Evolutionary conservation across 2,888 invertebrate species (phyloP).

Genomic region (Rambutsinella grinnellia): DNA sequence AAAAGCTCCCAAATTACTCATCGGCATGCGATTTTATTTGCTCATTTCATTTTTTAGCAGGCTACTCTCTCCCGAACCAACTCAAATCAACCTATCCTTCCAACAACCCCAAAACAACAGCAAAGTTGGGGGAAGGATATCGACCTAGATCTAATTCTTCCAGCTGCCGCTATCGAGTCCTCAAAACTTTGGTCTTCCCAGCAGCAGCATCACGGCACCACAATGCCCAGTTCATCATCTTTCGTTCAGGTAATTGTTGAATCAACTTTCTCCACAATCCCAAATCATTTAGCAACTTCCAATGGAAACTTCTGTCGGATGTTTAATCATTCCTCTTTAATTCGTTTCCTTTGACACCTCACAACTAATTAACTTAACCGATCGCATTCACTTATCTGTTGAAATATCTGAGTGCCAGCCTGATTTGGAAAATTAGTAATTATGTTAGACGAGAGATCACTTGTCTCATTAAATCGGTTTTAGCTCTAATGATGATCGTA

Average conservation of each 20-base stretch:
- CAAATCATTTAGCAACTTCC: too few relatives aligned
- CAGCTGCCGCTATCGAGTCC: conserved; percentile 56
- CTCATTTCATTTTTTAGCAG: conserved; percentile 11
- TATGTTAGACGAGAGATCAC: too few relatives aligned
- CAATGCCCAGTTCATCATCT: conserved; percentile 32
- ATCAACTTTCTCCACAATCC: too few relatives aligned
- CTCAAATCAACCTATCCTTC: conserved; percentile 37
- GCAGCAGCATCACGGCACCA: conserved; percentile 39
- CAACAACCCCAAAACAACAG: conserved; percentile 42
- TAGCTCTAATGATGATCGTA: too few relatives aligned
- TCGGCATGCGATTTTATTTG: neutral
- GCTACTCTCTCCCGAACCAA: conserved; percentile 15
- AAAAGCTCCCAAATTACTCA: neutral
- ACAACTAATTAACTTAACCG: too few relatives aligned
- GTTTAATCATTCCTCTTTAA: too few relatives aligned
- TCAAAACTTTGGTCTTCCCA: conserved; percentile 57
- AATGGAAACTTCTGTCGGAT: too few relatives aligned
- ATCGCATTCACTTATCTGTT: too few relatives aligned
- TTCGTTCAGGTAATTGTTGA: conserved; percentile 51
- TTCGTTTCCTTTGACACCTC: too few relatives aligned
- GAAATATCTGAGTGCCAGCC: too few relatives aligned
- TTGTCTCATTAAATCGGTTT: too few relatives aligned
- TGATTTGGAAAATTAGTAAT: too few relatives aligned
- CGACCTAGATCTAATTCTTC: conserved; percentile 64
- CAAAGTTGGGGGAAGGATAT: conserved; percentile 63